Conservation (phyloP, 2,888 invertebrate genomes). For the Pseudococcus jackbeardsleyi region DNA sequence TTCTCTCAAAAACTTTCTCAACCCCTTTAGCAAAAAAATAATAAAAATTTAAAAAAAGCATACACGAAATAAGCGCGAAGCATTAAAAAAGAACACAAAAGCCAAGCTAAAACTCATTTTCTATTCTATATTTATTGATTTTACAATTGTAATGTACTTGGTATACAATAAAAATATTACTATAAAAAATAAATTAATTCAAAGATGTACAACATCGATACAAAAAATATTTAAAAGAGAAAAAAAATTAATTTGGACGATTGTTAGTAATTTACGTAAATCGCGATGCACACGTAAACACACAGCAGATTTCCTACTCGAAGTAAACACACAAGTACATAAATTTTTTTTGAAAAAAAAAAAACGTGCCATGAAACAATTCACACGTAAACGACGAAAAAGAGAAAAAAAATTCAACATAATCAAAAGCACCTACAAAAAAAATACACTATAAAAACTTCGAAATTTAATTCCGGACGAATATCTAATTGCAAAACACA, state of each 20-base stretch:
- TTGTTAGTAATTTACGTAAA: slow-evolving; percentile 52
- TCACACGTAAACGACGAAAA: not conserved
- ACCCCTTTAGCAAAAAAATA: not conserved
- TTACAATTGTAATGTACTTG: slow-evolving; percentile 61
- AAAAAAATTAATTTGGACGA: slow-evolving; percentile 51
- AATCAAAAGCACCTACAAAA: slow-evolving; percentile 44
- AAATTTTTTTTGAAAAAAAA: not conserved
- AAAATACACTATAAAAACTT: slow-evolving; percentile 29
- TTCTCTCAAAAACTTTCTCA: not conserved
- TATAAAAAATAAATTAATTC: slow-evolving; percentile 64
- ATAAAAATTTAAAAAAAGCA: slow-evolving; percentile 27
- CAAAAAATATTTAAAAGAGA: slow-evolving; percentile 46
- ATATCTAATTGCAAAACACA: slow-evolving; percentile 13
- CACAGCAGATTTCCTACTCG: not conserved
- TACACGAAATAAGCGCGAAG: not conserved
- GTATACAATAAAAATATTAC: slow-evolving; percentile 64
- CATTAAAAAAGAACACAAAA: slow-evolving; percentile 35
- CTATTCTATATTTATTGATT: slow-evolving; percentile 63
- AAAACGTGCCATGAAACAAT: slow-evolving; percentile 15
- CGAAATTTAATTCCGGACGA: slow-evolving; percentile 1
- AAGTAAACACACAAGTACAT: slow-evolving; percentile 22
- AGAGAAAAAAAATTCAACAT: slow-evolving; percentile 9
- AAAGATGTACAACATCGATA: slow-evolving; percentile 62
- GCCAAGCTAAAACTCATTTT: slow-evolving; percentile 37
- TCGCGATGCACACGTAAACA: slow-evolving; percentile 38